Conservation (phyloP, 2,797 vertebrate genomes). For the Clarias laeviceps region DNA sequence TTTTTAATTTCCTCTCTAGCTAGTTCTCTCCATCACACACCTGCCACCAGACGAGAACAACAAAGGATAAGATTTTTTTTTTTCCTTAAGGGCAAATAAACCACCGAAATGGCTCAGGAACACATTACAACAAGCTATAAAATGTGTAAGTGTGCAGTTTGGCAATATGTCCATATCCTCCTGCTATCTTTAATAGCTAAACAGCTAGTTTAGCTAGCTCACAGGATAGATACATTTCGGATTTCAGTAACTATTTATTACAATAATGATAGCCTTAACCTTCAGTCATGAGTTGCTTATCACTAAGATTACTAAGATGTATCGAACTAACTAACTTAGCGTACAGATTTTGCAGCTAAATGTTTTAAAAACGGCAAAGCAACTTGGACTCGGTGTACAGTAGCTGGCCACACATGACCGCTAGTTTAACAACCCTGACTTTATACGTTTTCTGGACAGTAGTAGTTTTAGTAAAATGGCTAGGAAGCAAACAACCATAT, state of each 20-base stretch:
- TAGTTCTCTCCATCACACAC: neutral
- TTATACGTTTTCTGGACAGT: neutral
- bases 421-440: neutral
- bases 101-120: neutral
- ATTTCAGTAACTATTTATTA: constrained; percentile 2
- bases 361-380: neutral
- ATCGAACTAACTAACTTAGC: neutral
- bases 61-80: neutral
- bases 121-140: neutral
- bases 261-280: neutral
- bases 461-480: neutral
- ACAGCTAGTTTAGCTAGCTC: constrained; percentile 6
- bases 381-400: neutral
- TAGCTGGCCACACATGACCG: too few relatives aligned
- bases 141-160: constrained; percentile 7
- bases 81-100: neutral
- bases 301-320: neutral
- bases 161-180: neutral
- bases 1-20: neutral
- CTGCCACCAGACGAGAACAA: neutral
- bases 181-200: neutral
- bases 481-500: neutral
- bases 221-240: neutral
- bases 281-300: neutral
- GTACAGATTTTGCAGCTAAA: neutral